These are phyloP conservation scores for Rhabditophanes sp. DNA, from an alignment of 2,888 invertebrate species.

Conservation along the genomic window DNA sequence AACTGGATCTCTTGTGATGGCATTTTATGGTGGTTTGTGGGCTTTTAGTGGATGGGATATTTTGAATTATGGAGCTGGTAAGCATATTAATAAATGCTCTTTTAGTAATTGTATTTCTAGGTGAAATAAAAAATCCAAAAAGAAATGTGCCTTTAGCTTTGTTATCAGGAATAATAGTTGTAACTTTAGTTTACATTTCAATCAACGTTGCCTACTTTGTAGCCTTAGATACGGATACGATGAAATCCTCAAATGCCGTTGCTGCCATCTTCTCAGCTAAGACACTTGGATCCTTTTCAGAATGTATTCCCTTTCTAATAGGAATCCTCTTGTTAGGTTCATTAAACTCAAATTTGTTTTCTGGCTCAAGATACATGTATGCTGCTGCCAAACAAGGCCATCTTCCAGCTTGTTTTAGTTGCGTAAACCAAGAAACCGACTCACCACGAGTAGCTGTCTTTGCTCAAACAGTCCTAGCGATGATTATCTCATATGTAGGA, in stretches of 20 bases:
- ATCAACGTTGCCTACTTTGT: constrained; percentile 42
- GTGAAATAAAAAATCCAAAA: no score
- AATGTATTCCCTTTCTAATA: constrained; percentile 38
- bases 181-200: constrained; percentile 30
- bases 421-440: constrained; percentile 33
- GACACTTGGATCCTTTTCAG: constrained; percentile 35
- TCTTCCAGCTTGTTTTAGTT: constrained; percentile 36
- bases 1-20: constrained; percentile 32
- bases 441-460: constrained; percentile 37
- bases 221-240: constrained; percentile 39
- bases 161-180: constrained; percentile 26
- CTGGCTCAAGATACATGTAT: constrained; percentile 41
- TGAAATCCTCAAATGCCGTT: constrained; percentile 39
- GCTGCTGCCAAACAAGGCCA: constrained; percentile 41
- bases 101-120: no score
- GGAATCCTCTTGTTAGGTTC: constrained; percentile 41
- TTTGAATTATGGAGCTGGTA: constrained; percentile 38
- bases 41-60: constrained; percentile 43
- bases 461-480: constrained; percentile 38
- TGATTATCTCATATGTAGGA: constrained; percentile 35
- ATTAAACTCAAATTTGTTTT: constrained; percentile 40
- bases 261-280: constrained; percentile 40
- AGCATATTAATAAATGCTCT: no score
- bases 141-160: constrained; percentile 39
- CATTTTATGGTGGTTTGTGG: constrained; percentile 40